Evolutionary conservation across 1,140 invertebrate species (phyloP), one percentile per base, ranked within the genome.

Genomic region (Rhagoletis zephyria): DNA sequence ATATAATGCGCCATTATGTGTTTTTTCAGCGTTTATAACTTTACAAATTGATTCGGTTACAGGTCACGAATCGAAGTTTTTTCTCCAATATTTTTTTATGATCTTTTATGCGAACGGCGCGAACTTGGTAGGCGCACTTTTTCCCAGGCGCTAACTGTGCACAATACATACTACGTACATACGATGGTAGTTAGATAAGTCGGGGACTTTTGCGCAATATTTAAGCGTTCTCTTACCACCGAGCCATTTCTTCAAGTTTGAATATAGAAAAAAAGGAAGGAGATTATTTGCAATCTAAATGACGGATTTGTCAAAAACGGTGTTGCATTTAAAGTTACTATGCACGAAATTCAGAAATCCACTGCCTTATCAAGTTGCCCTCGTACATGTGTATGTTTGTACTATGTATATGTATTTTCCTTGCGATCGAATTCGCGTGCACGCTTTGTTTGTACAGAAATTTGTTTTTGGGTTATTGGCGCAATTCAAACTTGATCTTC

Each of bases 401-500:
- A 56, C 51, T 56, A 7, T 56, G n/a, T 63, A 14, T 63, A 63
- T n/a, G 5, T 74, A 12, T 74, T 74, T 3, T 45, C n/a, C 14
- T 74, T 51, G 45, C 30, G 48, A 30, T 56, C 74, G 48, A n/a
- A 56, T 81, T 56, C 48, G 74, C n/a, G 9, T 81, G 48, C 74
- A 81, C 74, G 74, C 51, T 81, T 56, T 81, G n/a, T 81, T 81
- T 81, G 74, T 56, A 81, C 48, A 81, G 48, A n/a, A 51, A 59
- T 81, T 56, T 56, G 74, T 51, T 81, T 70, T 81, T 59, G 74
- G 74, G 74, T 59, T 81, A 81, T 81, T 81, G 74, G 74, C 48
- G 74, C n/a, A 56, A 81, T 81, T 81, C 74, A 81, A 81, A 59
- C 16, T 81, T 81, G 74, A 81, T 81, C 74, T 81, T 59, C 74